Percentiles rank a stretch among this genome's conserved stretches.
Evolutionary conservation across 2,113 vertebrate genomes (phyloP).

Genomic region (Emydura subglobosa): DNA sequence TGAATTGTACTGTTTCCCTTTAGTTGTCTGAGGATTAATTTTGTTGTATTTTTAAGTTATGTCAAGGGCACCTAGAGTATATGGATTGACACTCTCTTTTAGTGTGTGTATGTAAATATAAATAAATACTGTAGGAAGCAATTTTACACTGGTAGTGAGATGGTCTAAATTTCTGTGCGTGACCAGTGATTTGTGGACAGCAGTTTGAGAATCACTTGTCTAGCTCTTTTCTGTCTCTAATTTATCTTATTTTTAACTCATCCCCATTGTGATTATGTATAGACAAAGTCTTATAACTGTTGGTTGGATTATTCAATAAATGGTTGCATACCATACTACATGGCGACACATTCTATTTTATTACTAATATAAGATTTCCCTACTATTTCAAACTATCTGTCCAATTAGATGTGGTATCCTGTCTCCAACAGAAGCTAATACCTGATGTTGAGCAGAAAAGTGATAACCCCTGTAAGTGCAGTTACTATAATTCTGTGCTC

Average conservation of each 20-base stretch:
- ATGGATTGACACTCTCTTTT: background rate
- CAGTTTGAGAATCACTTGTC: background rate
- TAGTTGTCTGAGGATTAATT: background rate
- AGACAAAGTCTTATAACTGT: background rate
- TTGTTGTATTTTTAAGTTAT: conserved; percentile 1
- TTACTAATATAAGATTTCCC: background rate
- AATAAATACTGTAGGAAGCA: background rate
- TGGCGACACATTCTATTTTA: background rate
- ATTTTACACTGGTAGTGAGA: background rate
- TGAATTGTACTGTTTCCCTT: background rate
- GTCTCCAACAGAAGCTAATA: background rate
- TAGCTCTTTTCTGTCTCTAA: background rate
- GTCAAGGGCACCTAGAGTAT: background rate
- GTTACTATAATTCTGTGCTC: background rate
- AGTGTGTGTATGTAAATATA: background rate
- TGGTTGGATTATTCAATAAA: background rate
- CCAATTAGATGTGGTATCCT: background rate
- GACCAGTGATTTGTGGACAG: background rate
- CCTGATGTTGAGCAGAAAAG: background rate
- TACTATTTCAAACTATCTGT: background rate
- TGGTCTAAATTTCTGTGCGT: background rate
- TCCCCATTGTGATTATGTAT: background rate
- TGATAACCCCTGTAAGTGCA: background rate
- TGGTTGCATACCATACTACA: background rate
- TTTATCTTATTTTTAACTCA: background rate